Evolutionary conservation across 2,888 invertebrate species (phyloP).

Genomic region (Dyspetes luteomarginatus): DNA sequence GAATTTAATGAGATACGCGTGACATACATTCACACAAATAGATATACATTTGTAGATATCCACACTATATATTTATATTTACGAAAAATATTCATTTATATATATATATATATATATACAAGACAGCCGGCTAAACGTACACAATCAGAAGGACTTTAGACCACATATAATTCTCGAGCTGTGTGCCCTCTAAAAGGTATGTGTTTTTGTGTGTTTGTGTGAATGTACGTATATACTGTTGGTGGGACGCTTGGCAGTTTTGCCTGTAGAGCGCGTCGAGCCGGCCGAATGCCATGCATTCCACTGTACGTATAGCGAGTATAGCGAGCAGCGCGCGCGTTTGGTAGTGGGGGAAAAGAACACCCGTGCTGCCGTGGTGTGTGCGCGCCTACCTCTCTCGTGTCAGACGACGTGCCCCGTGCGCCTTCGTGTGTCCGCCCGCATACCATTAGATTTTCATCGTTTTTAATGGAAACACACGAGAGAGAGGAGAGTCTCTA

Average conservation of each 20-base stretch:
- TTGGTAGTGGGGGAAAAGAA: slow-evolving; percentile 47
- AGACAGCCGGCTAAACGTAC: slow-evolving; percentile 16
- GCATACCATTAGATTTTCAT: slow-evolving; percentile 80
- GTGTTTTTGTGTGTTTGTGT: background rate
- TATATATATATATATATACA: background rate
- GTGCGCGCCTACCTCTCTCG: slow-evolving; percentile 70
- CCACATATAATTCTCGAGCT: slow-evolving; percentile 64
- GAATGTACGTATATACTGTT: slow-evolving; percentile 1
- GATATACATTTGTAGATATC: no score
- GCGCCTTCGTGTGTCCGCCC: slow-evolving; percentile 76
- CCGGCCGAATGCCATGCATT: slow-evolving; percentile 79
- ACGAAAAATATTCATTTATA: background rate
- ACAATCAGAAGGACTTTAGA: slow-evolving; percentile 49
- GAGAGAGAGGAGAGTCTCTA: slow-evolving; percentile 13
- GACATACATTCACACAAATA: no score
- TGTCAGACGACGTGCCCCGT: slow-evolving; percentile 77
- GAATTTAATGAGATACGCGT: no score
- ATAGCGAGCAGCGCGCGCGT: no score
- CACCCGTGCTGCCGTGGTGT: slow-evolving; percentile 31
- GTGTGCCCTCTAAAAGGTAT: slow-evolving; percentile 39
- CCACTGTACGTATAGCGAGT: slow-evolving; percentile 76
- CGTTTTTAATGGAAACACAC: slow-evolving; percentile 79
- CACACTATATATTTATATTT: no score
- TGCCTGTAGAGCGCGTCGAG: slow-evolving; percentile 76
- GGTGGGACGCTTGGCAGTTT: slow-evolving; percentile 73